Evolutionary conservation across 1,140 invertebrate genomes (phyloP), one percentile per base, ranked within the genome.

Genomic region (Whitmania pigra): DNA sequence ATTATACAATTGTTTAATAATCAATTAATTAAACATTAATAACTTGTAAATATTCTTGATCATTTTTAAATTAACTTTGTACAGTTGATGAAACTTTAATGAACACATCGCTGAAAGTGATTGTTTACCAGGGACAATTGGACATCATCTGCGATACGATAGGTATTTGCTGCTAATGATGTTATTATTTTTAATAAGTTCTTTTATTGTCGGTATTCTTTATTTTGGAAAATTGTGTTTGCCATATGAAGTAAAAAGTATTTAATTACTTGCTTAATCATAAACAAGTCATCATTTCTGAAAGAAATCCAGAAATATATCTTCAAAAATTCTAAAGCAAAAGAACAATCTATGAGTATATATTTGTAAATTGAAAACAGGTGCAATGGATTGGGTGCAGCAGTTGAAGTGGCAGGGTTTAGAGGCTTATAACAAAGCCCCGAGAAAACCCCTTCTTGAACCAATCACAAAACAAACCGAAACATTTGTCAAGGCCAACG

Each of bases 131-230:
- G 54, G 73, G 73, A 49, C 69, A 71, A 40, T 55, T 73, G 17
- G 73, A 73, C 53, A 27, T 73, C 20, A 73, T 73, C 36, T 73
- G 73, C 43, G 69, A 71, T 53, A 73, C 73, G 0, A 73, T 71
- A 70, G 73, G 73, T 73, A 11, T 20, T 63, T 63, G 15, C 57
- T 17, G 57, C 57, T 63, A 18, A 31, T 63, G 54, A 57, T 20
- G 25, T 25, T n/a, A 5, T 4, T n/a, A 57, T 57, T 57, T n/a
- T 57, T n/a, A n/a, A n/a, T 57, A 25, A 25, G 20, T n/a, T n/a
- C n/a, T n/a, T n/a, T n/a, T n/a, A n/a, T n/a, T n/a, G n/a, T n/a
- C n/a, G n/a, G n/a, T n/a, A n/a, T n/a, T n/a, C n/a, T n/a, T n/a
- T n/a, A n/a, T n/a, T n/a, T n/a, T n/a, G n/a, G n/a, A n/a, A n/a